Evolutionary conservation across 1,140 invertebrate species (phyloP).

Genomic region (Magallana angulata): DNA sequence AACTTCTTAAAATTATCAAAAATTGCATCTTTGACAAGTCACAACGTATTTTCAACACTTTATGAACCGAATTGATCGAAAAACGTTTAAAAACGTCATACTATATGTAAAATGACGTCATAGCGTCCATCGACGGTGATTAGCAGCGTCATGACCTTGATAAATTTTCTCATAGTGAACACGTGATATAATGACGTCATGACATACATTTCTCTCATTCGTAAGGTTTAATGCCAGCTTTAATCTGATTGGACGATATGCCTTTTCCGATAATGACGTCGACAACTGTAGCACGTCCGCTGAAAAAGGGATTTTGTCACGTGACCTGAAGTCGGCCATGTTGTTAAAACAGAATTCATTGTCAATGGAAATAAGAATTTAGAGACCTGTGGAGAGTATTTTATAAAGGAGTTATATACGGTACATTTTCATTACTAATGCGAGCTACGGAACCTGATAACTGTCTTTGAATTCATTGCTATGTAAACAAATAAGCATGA

Average conservation of each 20-base stretch:
- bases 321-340: constrained; percentile 23
- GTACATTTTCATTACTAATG: neutral
- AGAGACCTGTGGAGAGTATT: neutral
- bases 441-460: neutral
- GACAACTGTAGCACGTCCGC: constrained; percentile 1
- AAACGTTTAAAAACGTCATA: constrained; percentile 23
- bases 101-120: neutral
- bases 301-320: constrained; percentile 16
- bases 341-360: constrained; percentile 28
- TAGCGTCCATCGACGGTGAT: neutral
- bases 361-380: constrained; percentile 3
- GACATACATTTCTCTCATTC: constrained; percentile 3
- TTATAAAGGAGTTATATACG: neutral
- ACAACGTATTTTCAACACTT: too few species aligned
- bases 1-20: too few species aligned
- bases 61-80: too few species aligned
- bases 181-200: constrained; percentile 25
- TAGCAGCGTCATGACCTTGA: neutral
- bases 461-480: neutral
- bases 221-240: neutral
- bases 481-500: constrained; percentile 24
- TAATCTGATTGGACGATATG: constrained; percentile 33
- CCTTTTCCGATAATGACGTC: constrained; percentile 7
- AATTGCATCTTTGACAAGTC: too few species aligned
- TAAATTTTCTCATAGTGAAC: neutral